Base-by-base conservation (phyloP, 2,888 invertebrate genomes). In the Trichogramma evanescens region DNA sequence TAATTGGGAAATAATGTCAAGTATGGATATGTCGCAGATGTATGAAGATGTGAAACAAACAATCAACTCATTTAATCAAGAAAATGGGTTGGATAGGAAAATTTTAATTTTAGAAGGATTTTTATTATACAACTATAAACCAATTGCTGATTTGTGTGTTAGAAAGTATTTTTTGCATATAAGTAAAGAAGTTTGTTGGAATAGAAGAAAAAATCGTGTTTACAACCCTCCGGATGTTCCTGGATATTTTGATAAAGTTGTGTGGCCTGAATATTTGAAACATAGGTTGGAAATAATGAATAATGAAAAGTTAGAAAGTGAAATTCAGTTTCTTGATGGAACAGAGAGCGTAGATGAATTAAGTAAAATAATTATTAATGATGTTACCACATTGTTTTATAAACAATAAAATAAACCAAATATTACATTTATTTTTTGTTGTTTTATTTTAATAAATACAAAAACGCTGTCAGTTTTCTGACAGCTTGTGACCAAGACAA, bases 171-270 rank as follows among this genome's bases (percentile, higher is more conserved):
- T 89, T 74, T 79, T 92, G 62, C 84, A 86, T 49, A 76, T 92
- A 70, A 82, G 83, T 55, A 85, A 83, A 74, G 86, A 86, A 42
- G 85, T 85, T 72, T 91, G 92, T 70, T 79, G 78, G 67, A 68
- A 80, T 42, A 81, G 93, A 38, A 82, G 93, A 63, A 72, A 74
- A 43, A 69, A 69, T 38, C 79, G 91, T 44, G 76, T 80, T n/a
- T 96, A 95, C 75, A 85, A 88, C 56, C 95, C 95, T 26, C 89
- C 95, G 1, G 95, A 96, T 80, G 81, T 88, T 2, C 86, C 85
- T 0, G 92, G 93, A 0, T 96, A 95, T 80, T 95, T 95, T 80
- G 92, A 95, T 50, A 79, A 79, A 66, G 86, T 89, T 72, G 93
- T 90, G n/a, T 96, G 95, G 95, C 95, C 95, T n/a, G 86, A 87